These are phyloP conservation scores for Rhinoderma darwinii DNA, from an alignment of 2,113 vertebrate species.

Conservation along the genomic window DNA sequence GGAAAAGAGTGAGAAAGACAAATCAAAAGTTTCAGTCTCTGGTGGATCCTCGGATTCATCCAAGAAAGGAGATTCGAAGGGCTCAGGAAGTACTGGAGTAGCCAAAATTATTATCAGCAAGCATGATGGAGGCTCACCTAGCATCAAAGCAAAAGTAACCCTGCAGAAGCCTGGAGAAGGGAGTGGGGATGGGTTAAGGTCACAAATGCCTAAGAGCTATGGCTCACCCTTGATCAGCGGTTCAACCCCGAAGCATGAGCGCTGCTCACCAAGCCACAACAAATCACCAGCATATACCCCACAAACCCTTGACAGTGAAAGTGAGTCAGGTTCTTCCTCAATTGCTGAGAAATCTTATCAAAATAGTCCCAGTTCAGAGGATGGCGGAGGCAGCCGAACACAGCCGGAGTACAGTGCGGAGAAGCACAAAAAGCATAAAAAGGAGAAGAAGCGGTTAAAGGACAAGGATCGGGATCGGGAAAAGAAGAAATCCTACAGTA, in stretches of 20 bases:
- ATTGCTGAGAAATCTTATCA: conserved; percentile 97
- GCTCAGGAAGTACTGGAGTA: conserved; percentile 82
- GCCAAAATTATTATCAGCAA: conserved; percentile 99
- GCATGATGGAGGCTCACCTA: conserved; percentile 94
- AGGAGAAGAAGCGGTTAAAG: conserved; percentile 95
- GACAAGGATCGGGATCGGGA: conserved; percentile 87
- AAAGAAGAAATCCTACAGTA: conserved; percentile 87
- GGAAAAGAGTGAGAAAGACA: conserved; percentile 95
- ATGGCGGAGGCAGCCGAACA: conserved; percentile 73
- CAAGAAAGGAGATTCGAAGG: conserved; percentile 90
- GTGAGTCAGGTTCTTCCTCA: conserved; percentile 94
- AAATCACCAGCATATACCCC: conserved; percentile 96
- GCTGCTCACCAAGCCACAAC: conserved; percentile 96
- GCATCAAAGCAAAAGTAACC: conserved; percentile 96
- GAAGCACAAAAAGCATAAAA: conserved; percentile 99
- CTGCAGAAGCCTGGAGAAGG: conserved; percentile 93
- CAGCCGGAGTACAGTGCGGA: conserved; percentile 88
- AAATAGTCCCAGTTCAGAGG: conserved; percentile 97
- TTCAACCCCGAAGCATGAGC: conserved; percentile 95
- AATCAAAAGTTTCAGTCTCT: conserved; percentile 88
- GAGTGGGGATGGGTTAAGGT: conserved; percentile 84
- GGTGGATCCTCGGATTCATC: conserved; percentile 81
- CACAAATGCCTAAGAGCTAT: conserved; percentile 91
- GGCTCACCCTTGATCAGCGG: conserved; percentile 94
- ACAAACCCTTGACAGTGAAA: conserved; percentile 95